Conservation (phyloP, 2,797 vertebrate genomes). For the Spheniscus humboldti region DNA sequence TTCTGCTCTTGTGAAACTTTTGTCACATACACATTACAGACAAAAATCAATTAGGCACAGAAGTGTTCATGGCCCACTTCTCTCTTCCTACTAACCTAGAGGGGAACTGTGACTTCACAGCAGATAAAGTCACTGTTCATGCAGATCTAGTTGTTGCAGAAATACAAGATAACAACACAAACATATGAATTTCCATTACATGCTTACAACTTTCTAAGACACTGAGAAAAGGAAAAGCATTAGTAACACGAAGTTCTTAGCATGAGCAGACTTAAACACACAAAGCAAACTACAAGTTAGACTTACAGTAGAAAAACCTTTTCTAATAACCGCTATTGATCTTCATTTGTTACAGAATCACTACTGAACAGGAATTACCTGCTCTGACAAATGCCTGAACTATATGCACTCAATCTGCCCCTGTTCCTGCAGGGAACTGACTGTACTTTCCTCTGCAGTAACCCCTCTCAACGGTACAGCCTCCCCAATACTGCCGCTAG, state of each 20-base stretch:
- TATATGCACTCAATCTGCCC: fast-evolving
- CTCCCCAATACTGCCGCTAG: fast-evolving
- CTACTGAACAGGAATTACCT: neutral
- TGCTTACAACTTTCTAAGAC: neutral
- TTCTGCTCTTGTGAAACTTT: neutral
- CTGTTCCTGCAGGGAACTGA: neutral
- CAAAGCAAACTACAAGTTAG: fast-evolving
- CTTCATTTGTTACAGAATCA: neutral
- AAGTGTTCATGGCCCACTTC: neutral
- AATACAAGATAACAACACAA: neutral
- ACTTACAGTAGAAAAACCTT: neutral
- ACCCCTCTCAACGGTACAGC: fast-evolving
- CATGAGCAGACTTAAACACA: fast-evolving
- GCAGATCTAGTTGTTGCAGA: neutral
- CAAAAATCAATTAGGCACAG: neutral
- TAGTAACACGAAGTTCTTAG: fast-evolving
- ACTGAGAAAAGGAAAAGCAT: neutral
- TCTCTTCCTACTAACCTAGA: neutral
- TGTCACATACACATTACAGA: neutral
- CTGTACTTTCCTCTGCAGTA: neutral
- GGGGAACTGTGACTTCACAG: neutral
- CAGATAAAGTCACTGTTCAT: neutral
- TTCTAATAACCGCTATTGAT: neutral
- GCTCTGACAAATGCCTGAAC: neutral
- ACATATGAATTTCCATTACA: neutral